These are phyloP conservation scores for Macrosiphum euphorbiae DNA, from an alignment of 2,888 invertebrate genomes.

Conservation along the genomic window DNA sequence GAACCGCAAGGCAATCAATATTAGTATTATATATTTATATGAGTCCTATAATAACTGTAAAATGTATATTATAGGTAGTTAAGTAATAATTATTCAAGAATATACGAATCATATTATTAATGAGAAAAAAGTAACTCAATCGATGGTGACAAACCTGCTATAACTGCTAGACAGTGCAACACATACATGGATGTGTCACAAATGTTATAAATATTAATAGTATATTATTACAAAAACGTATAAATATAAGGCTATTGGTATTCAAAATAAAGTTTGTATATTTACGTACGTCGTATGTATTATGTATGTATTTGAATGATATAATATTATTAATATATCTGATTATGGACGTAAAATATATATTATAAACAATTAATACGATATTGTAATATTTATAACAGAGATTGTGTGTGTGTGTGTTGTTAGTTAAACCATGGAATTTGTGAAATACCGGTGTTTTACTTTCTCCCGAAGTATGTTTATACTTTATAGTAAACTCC, in stretches of 20 bases:
- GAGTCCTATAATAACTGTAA: neutral
- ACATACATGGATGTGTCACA: neutral
- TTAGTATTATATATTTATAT: too few species aligned
- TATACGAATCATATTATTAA: neutral
- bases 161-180: too few species aligned
- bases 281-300: neutral
- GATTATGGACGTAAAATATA: neutral
- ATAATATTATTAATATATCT: neutral
- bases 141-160: too few species aligned
- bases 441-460: slow-evolving; percentile 61
- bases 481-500: slow-evolving; percentile 39
- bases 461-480: slow-evolving; percentile 62
- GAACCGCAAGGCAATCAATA: too few species aligned
- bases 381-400: neutral
- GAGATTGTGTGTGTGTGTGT: slow-evolving; percentile 12
- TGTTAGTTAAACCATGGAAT: slow-evolving; percentile 47
- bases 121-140: neutral
- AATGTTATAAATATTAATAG: neutral
- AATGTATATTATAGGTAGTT: neutral
- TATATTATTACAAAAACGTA: neutral
- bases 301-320: neutral
- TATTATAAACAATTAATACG: neutral
- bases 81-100: neutral
- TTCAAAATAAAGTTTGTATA: neutral
- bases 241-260: neutral